Base-by-base conservation (phyloP, 2,888 invertebrate species). In the Drosophila prostipennis region DNA sequence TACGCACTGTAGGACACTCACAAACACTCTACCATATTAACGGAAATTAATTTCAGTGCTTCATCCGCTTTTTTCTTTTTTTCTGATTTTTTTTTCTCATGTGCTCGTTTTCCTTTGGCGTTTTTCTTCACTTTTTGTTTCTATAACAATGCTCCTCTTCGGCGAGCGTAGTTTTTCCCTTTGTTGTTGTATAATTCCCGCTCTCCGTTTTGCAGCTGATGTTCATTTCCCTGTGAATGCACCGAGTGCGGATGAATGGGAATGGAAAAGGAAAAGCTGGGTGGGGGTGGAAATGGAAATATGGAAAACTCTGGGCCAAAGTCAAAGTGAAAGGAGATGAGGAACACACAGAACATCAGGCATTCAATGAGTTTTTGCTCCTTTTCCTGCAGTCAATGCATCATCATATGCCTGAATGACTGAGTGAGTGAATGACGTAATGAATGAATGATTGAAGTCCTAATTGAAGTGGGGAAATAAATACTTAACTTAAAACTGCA, bases 11-110 rank as follows among this genome's bases (percentile, higher is more conserved):
- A 23, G 40, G 37, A 32, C 52, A 29, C 42, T n/a, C 43, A 37
- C 32, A 53, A 14, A 65, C 63, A 65, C 54, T 49, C 43, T 51
- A 8, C 42, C 72, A 65, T 79, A 80, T 80, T 80, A 81, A 81
- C 80, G 80, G 82, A 81, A 82, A 81, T 81, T 82, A 81, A 81
- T 81, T 81, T 82, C 72, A 74, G 73, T 81, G 79, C 60, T 75
- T 57, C 56, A 43, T 61, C 56, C 71, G 43, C 34, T 64, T n/a
- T 46, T 45, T 45, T 49, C 29, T 23, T 34, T 54, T 45, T 26
- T 36, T 16, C 4, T 14, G 5, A 6, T 29, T 14, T 32, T 45
- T 45, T 8, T 6, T 19, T 29, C 56, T 67, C 42, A 56, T 69
- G 48, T 68, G 69, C 48, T 45, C n/a, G 37, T 40, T 55, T 48